A percentile compares a stretch with the other conserved stretches of the same genome.
phyloP scores from a whole-genome alignment of 53 echinoderm and acorn worm species.

The Apostichopus leukothele region DNA sequence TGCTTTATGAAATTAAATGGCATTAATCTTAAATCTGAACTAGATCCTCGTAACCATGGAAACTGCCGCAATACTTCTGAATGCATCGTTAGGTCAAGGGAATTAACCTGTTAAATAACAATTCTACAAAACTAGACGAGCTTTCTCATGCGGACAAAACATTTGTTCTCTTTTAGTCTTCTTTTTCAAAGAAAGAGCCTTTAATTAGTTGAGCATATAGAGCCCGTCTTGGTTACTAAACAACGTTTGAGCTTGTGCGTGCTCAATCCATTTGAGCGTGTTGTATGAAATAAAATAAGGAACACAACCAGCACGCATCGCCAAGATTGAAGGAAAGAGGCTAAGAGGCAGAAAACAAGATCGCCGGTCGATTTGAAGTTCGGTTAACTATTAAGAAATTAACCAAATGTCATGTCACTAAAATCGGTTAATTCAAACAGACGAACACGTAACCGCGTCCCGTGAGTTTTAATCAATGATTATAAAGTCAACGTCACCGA shows the following conservation, averaged over 20 bases:
- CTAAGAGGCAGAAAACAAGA: slow-evolving; percentile 14
- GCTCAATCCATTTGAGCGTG: slow-evolving; percentile 5
- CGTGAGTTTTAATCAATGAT: slow-evolving; percentile 14
- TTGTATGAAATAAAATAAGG: neutral
- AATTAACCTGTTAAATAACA: neutral
- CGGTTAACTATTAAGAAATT: slow-evolving; percentile 18
- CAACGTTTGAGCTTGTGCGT: slow-evolving; percentile 2
- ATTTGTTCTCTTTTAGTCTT: neutral
- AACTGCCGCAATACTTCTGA: neutral
- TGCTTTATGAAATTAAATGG: neutral
- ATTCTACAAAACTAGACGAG: too few relatives aligned
- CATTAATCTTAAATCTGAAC: neutral
- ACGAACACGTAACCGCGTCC: slow-evolving; percentile 18
- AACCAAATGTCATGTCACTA: slow-evolving; percentile 11
- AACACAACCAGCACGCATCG: neutral
- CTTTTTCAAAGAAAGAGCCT: neutral
- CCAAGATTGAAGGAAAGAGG: slow-evolving; percentile 9
- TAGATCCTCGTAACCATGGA: neutral
- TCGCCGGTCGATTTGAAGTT: neutral
- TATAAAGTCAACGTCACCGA: neutral
- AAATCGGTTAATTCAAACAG: slow-evolving; percentile 18
- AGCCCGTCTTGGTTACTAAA: neutral
- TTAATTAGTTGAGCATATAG: slow-evolving; percentile 14
- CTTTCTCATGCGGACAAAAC: neutral
- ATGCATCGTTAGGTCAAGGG: neutral